A percentile compares a stretch with the other conserved stretches of the same genome.
phyloP scores from a whole-genome alignment of 2,888 invertebrate species.

The Mesorhabditis sp. region DNA sequence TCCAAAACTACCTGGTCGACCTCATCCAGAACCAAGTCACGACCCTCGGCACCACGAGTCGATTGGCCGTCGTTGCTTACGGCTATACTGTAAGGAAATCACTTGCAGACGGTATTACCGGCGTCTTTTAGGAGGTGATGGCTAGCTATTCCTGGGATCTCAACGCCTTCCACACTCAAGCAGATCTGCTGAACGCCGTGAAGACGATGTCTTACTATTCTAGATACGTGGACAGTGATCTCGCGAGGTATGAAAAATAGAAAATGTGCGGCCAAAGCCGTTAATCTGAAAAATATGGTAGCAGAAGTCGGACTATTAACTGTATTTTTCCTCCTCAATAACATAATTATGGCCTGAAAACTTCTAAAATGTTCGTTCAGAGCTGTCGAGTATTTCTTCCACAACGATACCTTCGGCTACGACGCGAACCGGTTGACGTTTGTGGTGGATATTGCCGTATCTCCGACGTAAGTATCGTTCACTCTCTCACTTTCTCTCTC shows the following conservation, averaged over 20 bases:
- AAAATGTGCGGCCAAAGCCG: too few species aligned
- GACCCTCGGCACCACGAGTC: neutral
- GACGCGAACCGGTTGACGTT: neutral
- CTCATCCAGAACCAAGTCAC: neutral
- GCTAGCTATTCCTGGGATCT: neutral
- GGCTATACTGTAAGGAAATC: neutral
- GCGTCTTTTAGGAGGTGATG: neutral
- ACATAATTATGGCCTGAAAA: neutral
- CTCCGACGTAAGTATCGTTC: too few species aligned
- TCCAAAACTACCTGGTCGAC: neutral
- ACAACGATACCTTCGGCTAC: slow-evolving; percentile 3
- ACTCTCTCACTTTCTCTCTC: too few species aligned
- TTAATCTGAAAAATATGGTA: too few species aligned
- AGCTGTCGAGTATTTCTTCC: neutral
- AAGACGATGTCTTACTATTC: neutral
- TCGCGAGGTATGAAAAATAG: neutral
- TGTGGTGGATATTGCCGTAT: neutral
- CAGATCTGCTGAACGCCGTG: neutral
- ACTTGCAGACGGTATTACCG: neutral
- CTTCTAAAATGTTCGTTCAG: neutral
- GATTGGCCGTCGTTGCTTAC: neutral
- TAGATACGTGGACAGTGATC: neutral
- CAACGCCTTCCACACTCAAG: neutral
- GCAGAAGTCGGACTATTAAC: too few species aligned
- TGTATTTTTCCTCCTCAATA: too few species aligned